These are phyloP conservation scores for Rhorus exstirpatorius DNA, from an alignment of 2,888 invertebrate genomes.

Conservation along the genomic window DNA sequence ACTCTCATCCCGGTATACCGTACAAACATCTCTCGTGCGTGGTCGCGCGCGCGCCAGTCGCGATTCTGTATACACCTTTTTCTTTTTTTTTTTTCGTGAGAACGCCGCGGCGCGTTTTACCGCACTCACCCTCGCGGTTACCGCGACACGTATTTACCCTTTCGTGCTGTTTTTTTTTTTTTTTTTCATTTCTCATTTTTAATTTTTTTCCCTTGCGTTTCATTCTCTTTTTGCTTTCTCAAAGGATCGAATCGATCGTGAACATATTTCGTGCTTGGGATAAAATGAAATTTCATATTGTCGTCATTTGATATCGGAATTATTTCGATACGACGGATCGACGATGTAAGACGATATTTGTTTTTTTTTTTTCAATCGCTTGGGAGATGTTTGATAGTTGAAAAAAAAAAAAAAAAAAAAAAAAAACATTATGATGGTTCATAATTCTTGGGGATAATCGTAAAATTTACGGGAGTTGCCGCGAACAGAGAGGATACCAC, in stretches of 20 bases:
- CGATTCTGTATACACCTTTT: too few species aligned
- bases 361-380: too few species aligned
- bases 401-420: too few species aligned
- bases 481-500: constrained; percentile 56
- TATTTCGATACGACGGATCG: too few species aligned
- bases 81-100: neutral
- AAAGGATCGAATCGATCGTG: too few species aligned
- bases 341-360: too few species aligned
- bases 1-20: neutral
- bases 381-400: too few species aligned
- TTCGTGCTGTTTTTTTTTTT: neutral
- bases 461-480: constrained; percentile 24
- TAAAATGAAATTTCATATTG: too few species aligned
- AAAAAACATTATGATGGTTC: constrained; percentile 8
- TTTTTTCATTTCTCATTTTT: neutral
- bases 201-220: too few species aligned
- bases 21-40: neutral
- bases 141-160: neutral
- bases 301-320: too few species aligned
- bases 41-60: neutral
- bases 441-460: neutral
- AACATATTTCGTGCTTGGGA: too few species aligned
- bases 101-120: neutral
- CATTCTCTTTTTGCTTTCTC: too few species aligned
- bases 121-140: neutral